Percentiles rank a stretch among this genome's conserved stretches.
Conservation (phyloP, 1,140 invertebrate genomes). For the Drosophila kepulauana region DNA sequence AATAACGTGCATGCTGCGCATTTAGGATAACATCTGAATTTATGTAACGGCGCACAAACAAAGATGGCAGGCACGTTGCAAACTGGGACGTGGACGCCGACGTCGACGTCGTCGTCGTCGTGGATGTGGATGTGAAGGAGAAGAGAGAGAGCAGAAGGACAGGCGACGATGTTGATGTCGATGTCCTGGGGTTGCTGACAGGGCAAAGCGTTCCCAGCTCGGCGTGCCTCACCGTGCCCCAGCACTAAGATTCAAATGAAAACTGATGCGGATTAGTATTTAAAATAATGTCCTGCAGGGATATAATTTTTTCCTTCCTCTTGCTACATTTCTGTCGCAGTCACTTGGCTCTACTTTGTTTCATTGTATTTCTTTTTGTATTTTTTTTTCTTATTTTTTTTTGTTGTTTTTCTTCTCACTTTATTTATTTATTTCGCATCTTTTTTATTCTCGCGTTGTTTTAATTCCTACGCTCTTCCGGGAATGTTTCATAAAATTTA, state of each 20-base stretch:
- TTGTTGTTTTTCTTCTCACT: conserved; percentile 59
- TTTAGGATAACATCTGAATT: conserved; percentile 84
- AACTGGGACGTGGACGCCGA: conserved; percentile 44
- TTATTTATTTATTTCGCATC: conserved; percentile 67
- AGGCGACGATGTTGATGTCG: conserved; percentile 30
- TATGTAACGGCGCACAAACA: conserved; percentile 80
- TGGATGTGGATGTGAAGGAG: neutral
- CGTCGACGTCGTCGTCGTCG: conserved; percentile 13
- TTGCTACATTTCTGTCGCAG: conserved; percentile 43
- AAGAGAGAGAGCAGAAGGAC: conserved; percentile 7
- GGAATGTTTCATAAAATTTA: conserved; percentile 84
- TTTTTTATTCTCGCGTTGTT: conserved; percentile 58
- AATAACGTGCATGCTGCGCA: conserved; percentile 83
- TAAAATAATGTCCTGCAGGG: conserved; percentile 85
- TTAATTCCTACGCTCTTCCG: conserved; percentile 69
- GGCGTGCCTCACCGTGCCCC: conserved; percentile 19
- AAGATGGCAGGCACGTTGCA: conserved; percentile 71
- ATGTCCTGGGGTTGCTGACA: conserved; percentile 64
- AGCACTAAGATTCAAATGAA: conserved; percentile 76
- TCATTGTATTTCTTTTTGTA: conserved; percentile 45
- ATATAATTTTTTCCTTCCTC: conserved; percentile 73
- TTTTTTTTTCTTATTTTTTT: conserved; percentile 64
- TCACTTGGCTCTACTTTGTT: conserved; percentile 47
- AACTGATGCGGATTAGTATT: conserved; percentile 85
- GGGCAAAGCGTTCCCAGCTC: conserved; percentile 14